A percentile compares a stretch with the other conserved stretches of the same genome.
phyloP scores from a whole-genome alignment of 2,888 invertebrate genomes.

The Plebejus argus region DNA sequence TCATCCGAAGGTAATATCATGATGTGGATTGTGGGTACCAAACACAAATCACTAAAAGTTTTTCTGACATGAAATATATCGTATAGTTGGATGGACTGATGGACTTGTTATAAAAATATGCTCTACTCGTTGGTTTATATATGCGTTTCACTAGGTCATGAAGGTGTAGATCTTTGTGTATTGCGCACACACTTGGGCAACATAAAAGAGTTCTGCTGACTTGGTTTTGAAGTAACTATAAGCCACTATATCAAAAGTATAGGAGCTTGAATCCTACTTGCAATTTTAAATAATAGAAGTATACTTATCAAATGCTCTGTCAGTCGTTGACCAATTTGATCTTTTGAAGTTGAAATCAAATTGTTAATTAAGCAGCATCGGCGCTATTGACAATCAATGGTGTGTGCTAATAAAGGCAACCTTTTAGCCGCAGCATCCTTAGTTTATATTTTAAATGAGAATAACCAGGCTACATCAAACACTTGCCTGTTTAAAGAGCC shows the following conservation, averaged over 20 bases:
- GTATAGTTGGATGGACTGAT: neutral
- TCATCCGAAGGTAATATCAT: neutral
- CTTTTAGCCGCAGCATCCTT: neutral
- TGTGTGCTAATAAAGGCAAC: neutral
- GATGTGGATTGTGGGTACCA: neutral
- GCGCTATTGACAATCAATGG: neutral
- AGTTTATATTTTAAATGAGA: constrained; percentile 1
- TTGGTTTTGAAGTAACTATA: too few species aligned
- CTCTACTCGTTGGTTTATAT: too few species aligned
- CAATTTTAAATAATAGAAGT: too few species aligned
- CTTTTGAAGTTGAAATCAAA: neutral
- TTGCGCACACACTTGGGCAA: too few species aligned
- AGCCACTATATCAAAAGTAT: too few species aligned
- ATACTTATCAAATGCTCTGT: too few species aligned
- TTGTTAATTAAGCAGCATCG: neutral
- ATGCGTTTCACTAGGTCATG: too few species aligned
- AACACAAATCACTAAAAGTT: neutral
- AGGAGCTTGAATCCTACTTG: too few species aligned
- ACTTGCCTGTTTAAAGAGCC: neutral
- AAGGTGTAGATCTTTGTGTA: too few species aligned
- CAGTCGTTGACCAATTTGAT: neutral
- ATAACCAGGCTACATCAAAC: neutral
- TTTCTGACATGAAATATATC: too few species aligned
- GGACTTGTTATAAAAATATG: neutral
- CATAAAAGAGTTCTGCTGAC: too few species aligned